Evolutionary conservation across 1,140 invertebrate species (phyloP), one percentile per base, ranked within the genome.

Genomic region (Planococcus citri): DNA sequence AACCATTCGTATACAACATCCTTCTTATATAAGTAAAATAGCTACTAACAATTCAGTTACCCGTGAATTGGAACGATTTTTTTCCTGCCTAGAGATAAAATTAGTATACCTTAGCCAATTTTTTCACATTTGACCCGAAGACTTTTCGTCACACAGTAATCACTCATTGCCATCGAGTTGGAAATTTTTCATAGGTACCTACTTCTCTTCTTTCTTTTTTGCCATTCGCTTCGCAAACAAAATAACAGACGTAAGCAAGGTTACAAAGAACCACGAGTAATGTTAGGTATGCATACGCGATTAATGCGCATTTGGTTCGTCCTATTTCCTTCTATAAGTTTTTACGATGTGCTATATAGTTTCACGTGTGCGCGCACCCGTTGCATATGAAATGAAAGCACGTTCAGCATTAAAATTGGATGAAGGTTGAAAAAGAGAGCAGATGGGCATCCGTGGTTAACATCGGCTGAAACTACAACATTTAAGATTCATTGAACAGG

Each of bases 341-440:
- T 64, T 25, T 24, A 64, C 60, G 60, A 64, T 64, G 60, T 64
- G 60, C 60, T 20, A 64, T 64, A 64, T 64, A 24, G 60, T 64
- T 64, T 27, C 21, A 64, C 60, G 60, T 64, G 25, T 64, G 60
- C 60, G 60, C 60, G 60, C 60, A 64, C 24, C 60, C 60, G 60
- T 64, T 64, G 60, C 60, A 64, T 64, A 64, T 64, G 60, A 64
- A 64, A 64, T 64, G 60, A 64, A 64, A 64, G 60, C 60, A 64
- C 60, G 60, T 64, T 64, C 60, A 27, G 60, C 60, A 64, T 64
- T 64, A 64, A 64, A 64, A 64, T 64, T 64, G 60, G 60, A 64
- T 64, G 60, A 64, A 64, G 60, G 60, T 64, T 64, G 60, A 25
- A 51, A 51, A 51, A 51, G 60, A 27, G 22, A 64, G 60, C 60